Evolutionary conservation across 2,797 vertebrate species (phyloP).

Genomic region (Falco concolor): DNA sequence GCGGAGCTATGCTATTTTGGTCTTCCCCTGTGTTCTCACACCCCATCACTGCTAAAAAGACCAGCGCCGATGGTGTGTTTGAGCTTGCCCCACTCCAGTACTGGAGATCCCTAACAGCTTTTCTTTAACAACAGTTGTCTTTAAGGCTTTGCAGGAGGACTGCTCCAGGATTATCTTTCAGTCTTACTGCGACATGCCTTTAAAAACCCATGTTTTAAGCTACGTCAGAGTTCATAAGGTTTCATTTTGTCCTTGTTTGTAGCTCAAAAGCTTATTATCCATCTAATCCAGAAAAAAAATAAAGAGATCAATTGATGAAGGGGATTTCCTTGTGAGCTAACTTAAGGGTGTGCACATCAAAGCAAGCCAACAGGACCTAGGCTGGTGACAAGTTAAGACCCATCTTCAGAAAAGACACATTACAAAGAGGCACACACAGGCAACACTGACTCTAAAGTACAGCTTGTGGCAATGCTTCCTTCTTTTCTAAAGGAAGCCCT

Average conservation of each 20-base stretch:
- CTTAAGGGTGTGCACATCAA: not conserved
- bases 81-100: not conserved
- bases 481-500: not conserved
- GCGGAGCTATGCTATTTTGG: not conserved
- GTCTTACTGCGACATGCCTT: not conserved
- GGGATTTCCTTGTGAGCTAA: not conserved
- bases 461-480: not conserved
- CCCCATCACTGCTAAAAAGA: not conserved
- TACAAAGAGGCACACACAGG: not conserved
- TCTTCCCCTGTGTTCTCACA: not conserved
- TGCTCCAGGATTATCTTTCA: not conserved
- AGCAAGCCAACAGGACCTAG: not conserved
- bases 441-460: not conserved
- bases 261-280: not conserved
- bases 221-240: not conserved
- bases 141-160: not conserved
- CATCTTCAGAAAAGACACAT: not conserved
- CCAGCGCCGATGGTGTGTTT: not conserved
- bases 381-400: not conserved
- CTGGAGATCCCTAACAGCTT: not conserved
- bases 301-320: not conserved
- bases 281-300: not conserved
- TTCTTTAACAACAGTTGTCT: not conserved
- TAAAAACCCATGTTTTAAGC: not conserved
- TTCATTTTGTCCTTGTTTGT: not conserved